Evolutionary conservation across 2,113 vertebrate species (phyloP), one percentile per base, ranked within the genome.

Genomic region (Setophaga coronata): DNA sequence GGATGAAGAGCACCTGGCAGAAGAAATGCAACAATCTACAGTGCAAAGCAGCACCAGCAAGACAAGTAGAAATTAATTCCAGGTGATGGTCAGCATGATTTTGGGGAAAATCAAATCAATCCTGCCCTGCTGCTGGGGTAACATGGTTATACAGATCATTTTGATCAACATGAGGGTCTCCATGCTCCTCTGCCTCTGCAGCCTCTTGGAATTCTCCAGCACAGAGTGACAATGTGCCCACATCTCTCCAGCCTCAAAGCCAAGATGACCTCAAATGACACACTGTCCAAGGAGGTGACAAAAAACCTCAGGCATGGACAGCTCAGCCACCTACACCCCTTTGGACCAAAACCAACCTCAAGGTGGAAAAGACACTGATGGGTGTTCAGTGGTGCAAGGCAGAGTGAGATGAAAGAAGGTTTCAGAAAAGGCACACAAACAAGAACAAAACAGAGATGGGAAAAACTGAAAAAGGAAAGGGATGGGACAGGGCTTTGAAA

Each of bases 71-170:
- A 92, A 38, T 7, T 0, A 94, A 80, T 43, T 34, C 38, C 9
- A 31, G 3, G 14, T 0, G 3, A 54, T 3, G 18, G 2, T 1
- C 45, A 77, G 14, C 40, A 10, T 1, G 14, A 48, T 18, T 25
- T 19, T 25, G 31, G 28, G 17, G 26, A 2, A 77, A 86, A 80
- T 69, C 21, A 64, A 77, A 86, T 6, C 64, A 77, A 40, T 16
- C 12, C 50, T 48, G 45, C 31, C 71, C 65, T 36, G 29, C 1
- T 1, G 33, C 36, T 34, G 51, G 10, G 21, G 42, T 62, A 57
- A 45, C 0, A 1, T 10, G 8, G 36, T 53, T 31, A 19, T 4
- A 15, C 34, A 64, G 53, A 33, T 76, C 40, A 38, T 56, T 64
- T 60, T 47, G 21, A 34, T 9, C 2, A 2, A 45, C 26, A 2